phyloP scores from a whole-genome alignment of 2,888 invertebrate species.

The Drosophila quinaria region DNA sequence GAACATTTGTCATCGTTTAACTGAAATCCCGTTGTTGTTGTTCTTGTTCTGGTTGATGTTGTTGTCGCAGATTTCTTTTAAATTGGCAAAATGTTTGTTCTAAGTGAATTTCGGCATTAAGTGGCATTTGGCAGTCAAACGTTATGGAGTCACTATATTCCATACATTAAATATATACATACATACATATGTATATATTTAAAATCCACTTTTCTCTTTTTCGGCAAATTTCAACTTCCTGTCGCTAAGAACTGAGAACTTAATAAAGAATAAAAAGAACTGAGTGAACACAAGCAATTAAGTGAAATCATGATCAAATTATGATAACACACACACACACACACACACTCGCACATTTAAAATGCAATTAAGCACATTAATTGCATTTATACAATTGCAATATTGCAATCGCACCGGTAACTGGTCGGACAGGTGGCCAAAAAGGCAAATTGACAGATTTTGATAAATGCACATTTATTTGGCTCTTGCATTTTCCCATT shows the following conservation, averaged over 20 bases:
- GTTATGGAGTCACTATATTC: not conserved
- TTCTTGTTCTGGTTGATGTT: conserved; percentile 8
- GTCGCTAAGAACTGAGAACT: conserved; percentile 42
- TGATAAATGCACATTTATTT: conserved; percentile 62
- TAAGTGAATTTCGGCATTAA: conserved; percentile 65
- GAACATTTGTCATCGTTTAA: conserved; percentile 77
- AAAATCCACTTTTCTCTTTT: not conserved
- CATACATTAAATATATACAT: too few relatives aligned
- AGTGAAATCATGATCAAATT: conserved; percentile 64
- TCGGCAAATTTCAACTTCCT: conserved; percentile 59
- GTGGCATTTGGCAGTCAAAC: conserved; percentile 64
- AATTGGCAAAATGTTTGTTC: conserved; percentile 73
- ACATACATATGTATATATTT: not conserved
- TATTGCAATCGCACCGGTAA: conserved; percentile 22
- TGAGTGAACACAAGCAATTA: conserved; percentile 38
- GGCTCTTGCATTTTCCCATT: conserved; percentile 32
- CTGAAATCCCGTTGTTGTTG: conserved; percentile 30
- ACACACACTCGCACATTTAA: conserved; percentile 22
- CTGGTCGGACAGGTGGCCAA: conserved; percentile 58
- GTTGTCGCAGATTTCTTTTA: conserved; percentile 67
- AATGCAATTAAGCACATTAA: conserved; percentile 71
- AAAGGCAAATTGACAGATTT: conserved; percentile 76
- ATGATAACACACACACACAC: conserved; percentile 55
- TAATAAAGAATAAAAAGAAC: conserved; percentile 1
- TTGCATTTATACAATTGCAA: conserved; percentile 30